These are phyloP conservation scores for Danaus chrysippus DNA, from an alignment of 2,888 invertebrate species.

Conservation along the genomic window DNA sequence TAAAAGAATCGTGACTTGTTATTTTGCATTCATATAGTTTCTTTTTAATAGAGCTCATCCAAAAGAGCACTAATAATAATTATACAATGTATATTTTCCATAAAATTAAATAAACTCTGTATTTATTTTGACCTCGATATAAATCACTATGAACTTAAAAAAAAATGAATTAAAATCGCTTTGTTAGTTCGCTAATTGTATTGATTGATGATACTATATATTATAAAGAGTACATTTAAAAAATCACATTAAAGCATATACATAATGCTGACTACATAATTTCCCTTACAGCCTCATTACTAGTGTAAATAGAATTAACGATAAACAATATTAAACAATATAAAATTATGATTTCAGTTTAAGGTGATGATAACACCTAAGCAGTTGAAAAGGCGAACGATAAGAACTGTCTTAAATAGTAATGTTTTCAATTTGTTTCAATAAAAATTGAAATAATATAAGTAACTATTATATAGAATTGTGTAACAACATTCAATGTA, in stretches of 20 bases:
- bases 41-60: constrained; percentile 71
- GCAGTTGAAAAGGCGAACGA: constrained; percentile 13
- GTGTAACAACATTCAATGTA: background rate
- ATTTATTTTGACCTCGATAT: constrained; percentile 76
- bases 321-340: constrained; percentile 60
- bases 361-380: constrained; percentile 42
- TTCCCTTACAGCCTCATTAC: constrained; percentile 69
- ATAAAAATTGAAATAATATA: constrained; percentile 2
- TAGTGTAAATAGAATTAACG: constrained; percentile 58
- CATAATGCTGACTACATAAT: constrained; percentile 79
- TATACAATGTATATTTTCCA: constrained; percentile 75
- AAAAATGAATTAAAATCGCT: constrained; percentile 61
- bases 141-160: constrained; percentile 76
- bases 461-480: background rate
- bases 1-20: constrained; percentile 80
- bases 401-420: background rate
- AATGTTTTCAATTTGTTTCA: background rate
- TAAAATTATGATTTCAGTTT: constrained; percentile 45
- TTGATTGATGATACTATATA: constrained; percentile 77
- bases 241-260: constrained; percentile 81
- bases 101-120: constrained; percentile 80
- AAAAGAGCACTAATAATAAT: constrained; percentile 65
- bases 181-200: constrained; percentile 78
- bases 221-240: constrained; percentile 79
- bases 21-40: constrained; percentile 75